phyloP scores from a whole-genome alignment of 2,888 invertebrate genomes.

The Parnassius glacialis region DNA sequence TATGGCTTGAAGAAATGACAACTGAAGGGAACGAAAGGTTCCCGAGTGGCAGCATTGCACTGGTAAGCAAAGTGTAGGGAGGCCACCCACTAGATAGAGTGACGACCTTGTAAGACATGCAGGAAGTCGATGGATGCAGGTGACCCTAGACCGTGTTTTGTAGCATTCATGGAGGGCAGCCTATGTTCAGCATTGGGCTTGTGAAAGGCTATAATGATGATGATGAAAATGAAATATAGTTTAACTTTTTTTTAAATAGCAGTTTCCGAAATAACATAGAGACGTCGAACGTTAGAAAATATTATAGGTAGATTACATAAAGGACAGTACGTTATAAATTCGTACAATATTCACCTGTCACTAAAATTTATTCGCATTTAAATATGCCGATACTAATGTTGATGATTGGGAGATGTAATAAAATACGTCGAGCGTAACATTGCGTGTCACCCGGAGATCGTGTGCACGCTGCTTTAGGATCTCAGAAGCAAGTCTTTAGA shows the following conservation, averaged over 20 bases:
- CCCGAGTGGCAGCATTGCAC: no score
- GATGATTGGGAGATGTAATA: conserved; percentile 33
- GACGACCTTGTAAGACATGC: no score
- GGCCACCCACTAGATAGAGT: no score
- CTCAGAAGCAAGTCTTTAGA: conserved; percentile 54
- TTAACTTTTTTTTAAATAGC: not conserved
- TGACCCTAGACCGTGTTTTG: no score
- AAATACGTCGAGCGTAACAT: conserved; percentile 44
- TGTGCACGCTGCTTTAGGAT: conserved; percentile 51
- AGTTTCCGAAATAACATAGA: conserved; percentile 30
- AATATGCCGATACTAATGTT: conserved; percentile 37
- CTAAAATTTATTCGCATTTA: conserved; percentile 44
- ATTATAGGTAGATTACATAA: conserved; percentile 36
- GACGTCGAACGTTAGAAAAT: conserved; percentile 30
- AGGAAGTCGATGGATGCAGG: no score
- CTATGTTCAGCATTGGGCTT: no score
- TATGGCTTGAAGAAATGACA: no score
- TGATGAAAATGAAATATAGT: no score
- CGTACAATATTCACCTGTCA: conserved; percentile 46
- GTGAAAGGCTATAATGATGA: no score
- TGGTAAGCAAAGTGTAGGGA: no score
- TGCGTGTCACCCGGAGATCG: conserved; percentile 64
- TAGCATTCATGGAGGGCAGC: no score
- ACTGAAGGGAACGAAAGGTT: no score
- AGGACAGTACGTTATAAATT: conserved; percentile 46